These are phyloP conservation scores for Oceanodroma leucorhoa DNA, from an alignment of 2,797 vertebrate genomes.

Conservation along the genomic window DNA sequence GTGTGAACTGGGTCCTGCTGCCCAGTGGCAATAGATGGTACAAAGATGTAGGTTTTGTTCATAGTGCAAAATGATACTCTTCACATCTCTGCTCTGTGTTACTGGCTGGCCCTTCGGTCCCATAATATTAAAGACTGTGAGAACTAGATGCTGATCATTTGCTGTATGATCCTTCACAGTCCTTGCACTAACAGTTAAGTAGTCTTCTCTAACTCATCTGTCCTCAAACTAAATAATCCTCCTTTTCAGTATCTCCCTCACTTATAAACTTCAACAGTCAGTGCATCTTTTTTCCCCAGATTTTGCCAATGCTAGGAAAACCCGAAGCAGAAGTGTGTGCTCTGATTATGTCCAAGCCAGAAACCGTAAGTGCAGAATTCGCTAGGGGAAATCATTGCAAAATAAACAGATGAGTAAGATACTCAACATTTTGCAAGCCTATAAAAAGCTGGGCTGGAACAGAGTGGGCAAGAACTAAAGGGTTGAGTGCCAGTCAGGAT, in stretches of 20 bases:
- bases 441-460: conserved; percentile 25
- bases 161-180: not conserved
- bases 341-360: conserved; percentile 30
- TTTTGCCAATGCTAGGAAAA: not conserved
- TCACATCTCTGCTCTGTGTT: not conserved
- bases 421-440: conserved; percentile 8
- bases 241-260: not conserved
- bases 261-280: not conserved
- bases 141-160: not conserved
- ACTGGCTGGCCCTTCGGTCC: not conserved
- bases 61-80: not conserved
- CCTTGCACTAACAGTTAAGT: not conserved
- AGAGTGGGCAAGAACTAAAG: conserved; percentile 22
- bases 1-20: not conserved
- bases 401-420: conserved; percentile 41
- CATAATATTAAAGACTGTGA: not conserved
- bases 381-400: not conserved
- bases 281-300: not conserved
- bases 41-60: not conserved
- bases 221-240: not conserved
- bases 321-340: not conserved
- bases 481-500: not conserved
- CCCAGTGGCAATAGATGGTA: not conserved
- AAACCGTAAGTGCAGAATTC: not conserved
- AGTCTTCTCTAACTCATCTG: not conserved